Percentiles rank a stretch among this genome's conserved stretches.
These are phyloP conservation scores for Coenonympha glycerion DNA, from an alignment of 2,888 invertebrate species.

Conservation along the genomic window DNA sequence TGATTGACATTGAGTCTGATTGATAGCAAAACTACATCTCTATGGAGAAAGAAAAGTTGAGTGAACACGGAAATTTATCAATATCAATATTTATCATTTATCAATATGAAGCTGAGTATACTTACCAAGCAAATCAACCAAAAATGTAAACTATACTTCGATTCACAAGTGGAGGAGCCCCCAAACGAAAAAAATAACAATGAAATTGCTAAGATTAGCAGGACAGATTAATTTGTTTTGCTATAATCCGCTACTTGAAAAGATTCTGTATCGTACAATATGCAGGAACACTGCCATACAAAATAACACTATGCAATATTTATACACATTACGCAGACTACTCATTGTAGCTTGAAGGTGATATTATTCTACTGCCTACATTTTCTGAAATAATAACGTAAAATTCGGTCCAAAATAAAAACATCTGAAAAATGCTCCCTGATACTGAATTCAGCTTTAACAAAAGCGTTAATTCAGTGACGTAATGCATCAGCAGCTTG, in stretches of 20 bases:
- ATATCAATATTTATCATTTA: neutral
- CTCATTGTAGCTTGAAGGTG: too few species aligned
- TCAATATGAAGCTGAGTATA: neutral
- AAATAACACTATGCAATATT: too few species aligned
- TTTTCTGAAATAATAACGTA: neutral
- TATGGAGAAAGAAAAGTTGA: neutral
- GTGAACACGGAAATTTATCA: neutral
- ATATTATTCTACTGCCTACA: too few species aligned
- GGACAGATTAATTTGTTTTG: too few species aligned
- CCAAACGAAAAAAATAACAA: too few species aligned
- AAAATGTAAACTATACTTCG: neutral
- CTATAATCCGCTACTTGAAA: too few species aligned
- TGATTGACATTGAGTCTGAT: neutral
- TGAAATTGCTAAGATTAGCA: too few species aligned
- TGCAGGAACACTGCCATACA: too few species aligned
- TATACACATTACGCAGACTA: too few species aligned
- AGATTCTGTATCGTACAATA: too few species aligned
- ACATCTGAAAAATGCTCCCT: neutral
- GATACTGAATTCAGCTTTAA: neutral
- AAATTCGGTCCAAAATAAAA: neutral
- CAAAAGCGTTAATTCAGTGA: conserved; percentile 9
- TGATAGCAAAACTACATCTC: neutral
- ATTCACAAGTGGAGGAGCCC: too few species aligned
- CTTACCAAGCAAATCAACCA: neutral
- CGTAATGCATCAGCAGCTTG: conserved; percentile 10